Evolutionary conservation across 2,797 vertebrate genomes (phyloP), one percentile per base, ranked within the genome.

Genomic region (Artibeus lituratus): DNA sequence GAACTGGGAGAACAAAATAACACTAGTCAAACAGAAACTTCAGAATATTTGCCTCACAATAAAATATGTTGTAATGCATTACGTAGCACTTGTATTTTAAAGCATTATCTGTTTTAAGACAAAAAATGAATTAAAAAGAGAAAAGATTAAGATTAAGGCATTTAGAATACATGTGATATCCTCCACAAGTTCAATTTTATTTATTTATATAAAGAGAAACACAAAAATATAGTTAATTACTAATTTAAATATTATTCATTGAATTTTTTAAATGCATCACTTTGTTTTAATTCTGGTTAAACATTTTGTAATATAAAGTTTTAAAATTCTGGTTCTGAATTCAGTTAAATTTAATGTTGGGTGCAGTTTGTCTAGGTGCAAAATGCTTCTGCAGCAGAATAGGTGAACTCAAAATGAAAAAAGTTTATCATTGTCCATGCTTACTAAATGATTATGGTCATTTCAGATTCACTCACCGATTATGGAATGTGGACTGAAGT

Each of bases 291-390:
- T 91, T 88, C 26, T 51, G 19, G 1, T 69, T 90, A 73, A 93
- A 81, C 16, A 84, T 55, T 74, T 93, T 77, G 2, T 39, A 67
- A 74, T 47, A 26, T 6, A 80, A 16, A 53, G 4, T 70, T 87
- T 90, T 57, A 95, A 74, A 49, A 37, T 80, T 80, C 42, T 91
- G 35, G 2, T 91, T 93, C 57, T 77, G 26, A 80, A 19, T 62
- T 94, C 11, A 67, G 26, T 85, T 86, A 81, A 65, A 80, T 83
- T 69, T 92, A 80, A 70, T 87, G 44, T 86, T 91, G 86, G 26
- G 15, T 86, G 29, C 18, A 80, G 3, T 87, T 59, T 87, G 26
- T 87, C 32, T 70, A 78, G 22, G 29, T 87, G 12, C 26, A 90
- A 88, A 87, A 87, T 73, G 47, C 87, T 72, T 51, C 11, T 35